phyloP scores from a whole-genome alignment of 2,888 invertebrate genomes.

The Fragum sueziense region DNA sequence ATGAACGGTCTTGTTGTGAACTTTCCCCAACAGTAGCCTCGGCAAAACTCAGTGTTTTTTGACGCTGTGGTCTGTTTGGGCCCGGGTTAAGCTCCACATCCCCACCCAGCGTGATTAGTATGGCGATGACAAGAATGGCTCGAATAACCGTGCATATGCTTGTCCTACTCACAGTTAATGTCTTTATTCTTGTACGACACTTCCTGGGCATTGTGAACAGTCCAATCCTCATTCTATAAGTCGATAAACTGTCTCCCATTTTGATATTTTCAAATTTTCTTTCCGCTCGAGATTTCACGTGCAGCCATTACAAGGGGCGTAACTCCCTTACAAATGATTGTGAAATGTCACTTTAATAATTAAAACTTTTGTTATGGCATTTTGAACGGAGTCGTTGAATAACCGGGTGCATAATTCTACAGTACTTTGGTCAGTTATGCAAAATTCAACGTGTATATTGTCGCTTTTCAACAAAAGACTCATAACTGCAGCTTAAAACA shows the following conservation, averaged over 20 bases:
- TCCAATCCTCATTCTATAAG: conserved; percentile 2
- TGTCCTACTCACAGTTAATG: neutral
- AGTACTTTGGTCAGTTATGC: no score
- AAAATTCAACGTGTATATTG: no score
- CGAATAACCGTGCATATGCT: neutral
- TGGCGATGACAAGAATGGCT: neutral
- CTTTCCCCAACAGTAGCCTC: neutral
- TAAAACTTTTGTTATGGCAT: no score
- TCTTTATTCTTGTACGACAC: neutral
- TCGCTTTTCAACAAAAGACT: no score
- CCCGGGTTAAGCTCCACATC: conserved; percentile 22
- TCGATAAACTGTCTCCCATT: neutral
- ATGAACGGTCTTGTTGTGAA: neutral
- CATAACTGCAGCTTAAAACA: no score
- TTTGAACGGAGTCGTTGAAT: no score
- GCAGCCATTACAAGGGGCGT: no score
- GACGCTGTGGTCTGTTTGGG: neutral
- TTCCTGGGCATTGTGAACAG: conserved; percentile 13
- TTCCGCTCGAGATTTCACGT: no score
- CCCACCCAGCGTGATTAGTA: neutral
- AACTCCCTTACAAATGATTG: no score
- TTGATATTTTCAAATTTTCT: neutral
- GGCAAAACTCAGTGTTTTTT: conserved; percentile 9
- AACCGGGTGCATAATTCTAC: no score
- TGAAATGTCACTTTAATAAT: no score